Percentiles rank a stretch among this genome's conserved stretches.
Conservation (phyloP, 2,113 vertebrate species). For the Charina bottae region DNA sequence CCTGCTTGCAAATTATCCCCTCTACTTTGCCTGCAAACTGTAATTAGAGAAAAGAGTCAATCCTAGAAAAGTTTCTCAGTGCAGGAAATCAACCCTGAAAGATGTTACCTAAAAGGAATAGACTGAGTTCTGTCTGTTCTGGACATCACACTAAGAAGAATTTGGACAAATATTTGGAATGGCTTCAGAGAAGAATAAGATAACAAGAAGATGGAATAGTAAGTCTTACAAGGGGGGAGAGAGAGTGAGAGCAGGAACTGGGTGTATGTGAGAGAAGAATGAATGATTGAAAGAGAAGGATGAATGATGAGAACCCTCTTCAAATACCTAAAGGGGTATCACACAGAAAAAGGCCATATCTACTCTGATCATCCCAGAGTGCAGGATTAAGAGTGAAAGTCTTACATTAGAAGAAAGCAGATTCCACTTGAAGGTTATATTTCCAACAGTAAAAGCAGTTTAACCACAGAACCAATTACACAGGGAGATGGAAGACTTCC, state of each 20-base stretch:
- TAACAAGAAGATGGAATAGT: not conserved
- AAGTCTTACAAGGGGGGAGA: not conserved
- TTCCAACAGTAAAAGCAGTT: not conserved
- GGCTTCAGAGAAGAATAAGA: not conserved
- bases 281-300: not conserved
- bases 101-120: not conserved
- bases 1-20: constrained; percentile 6
- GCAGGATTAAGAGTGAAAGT: not conserved
- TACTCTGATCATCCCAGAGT: not conserved
- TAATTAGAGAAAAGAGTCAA: not conserved
- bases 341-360: not conserved
- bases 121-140: not conserved
- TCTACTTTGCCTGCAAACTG: not conserved
- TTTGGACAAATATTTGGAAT: not conserved
- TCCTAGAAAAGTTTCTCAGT: not conserved
- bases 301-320: not conserved
- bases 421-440: not conserved
- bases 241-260: not conserved
- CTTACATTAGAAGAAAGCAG: not conserved
- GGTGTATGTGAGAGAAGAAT: not conserved
- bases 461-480: not conserved
- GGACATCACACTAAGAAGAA: not conserved
- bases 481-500: not conserved
- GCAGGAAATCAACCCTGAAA: not conserved
- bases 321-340: not conserved